phyloP scores from a whole-genome alignment of 2,113 vertebrate genomes.

The Archocentrus centrarchus region DNA sequence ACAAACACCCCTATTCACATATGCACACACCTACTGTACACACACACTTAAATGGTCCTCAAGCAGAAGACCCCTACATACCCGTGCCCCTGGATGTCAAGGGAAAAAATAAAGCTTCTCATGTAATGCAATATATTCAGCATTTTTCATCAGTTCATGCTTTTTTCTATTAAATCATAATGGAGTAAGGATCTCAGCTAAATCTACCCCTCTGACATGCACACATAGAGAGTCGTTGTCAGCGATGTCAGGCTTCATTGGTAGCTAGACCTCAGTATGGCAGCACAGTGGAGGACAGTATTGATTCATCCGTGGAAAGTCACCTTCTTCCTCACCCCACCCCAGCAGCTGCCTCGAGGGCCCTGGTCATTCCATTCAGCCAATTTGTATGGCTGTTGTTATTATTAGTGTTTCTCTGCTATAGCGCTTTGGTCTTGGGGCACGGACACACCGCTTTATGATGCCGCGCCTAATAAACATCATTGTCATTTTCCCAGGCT shows the following conservation, averaged over 20 bases:
- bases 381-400: slow-evolving; percentile 76
- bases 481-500: slow-evolving; percentile 79
- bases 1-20: slow-evolving; percentile 8
- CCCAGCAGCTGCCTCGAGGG: slow-evolving; percentile 34
- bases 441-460: slow-evolving; percentile 75
- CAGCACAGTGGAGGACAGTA: slow-evolving; percentile 48
- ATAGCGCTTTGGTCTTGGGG: slow-evolving; percentile 63
- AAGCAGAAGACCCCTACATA: slow-evolving; percentile 52
- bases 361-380: slow-evolving; percentile 51
- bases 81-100: slow-evolving; percentile 41
- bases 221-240: slow-evolving; percentile 26
- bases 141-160: slow-evolving; percentile 58
- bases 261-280: slow-evolving; percentile 24
- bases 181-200: slow-evolving; percentile 49
- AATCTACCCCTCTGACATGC: slow-evolving; percentile 41
- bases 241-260: slow-evolving; percentile 27
- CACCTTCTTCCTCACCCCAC: slow-evolving; percentile 60
- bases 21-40: slow-evolving; percentile 20
- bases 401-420: slow-evolving; percentile 74
- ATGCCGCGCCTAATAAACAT: slow-evolving; percentile 81
- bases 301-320: slow-evolving; percentile 77
- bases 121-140: slow-evolving; percentile 56
- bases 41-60: slow-evolving; percentile 32
- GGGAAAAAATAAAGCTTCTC: slow-evolving; percentile 15
- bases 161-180: slow-evolving; percentile 69